Conservation (phyloP, 2,797 vertebrate genomes). For the Sebastes steindachneri region DNA sequence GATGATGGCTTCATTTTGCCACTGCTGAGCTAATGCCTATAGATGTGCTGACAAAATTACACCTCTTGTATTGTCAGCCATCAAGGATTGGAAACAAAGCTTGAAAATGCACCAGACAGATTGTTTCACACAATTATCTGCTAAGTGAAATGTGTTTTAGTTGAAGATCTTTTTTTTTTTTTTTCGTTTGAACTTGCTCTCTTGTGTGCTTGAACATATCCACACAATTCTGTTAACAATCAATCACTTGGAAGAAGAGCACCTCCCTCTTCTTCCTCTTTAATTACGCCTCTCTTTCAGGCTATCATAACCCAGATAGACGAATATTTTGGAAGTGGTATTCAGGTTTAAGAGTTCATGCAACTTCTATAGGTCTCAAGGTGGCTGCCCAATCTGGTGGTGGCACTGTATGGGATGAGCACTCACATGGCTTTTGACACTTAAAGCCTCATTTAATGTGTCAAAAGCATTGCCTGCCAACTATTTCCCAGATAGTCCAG, state of each 20-base stretch:
- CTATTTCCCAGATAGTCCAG: not conserved
- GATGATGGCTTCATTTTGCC: slow-evolving; percentile 17
- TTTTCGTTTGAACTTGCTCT: not conserved
- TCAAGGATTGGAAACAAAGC: not conserved
- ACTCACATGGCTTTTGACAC: not conserved
- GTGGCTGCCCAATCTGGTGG: not conserved
- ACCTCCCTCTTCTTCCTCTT: not conserved
- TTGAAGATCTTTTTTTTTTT: not conserved
- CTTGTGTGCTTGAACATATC: not conserved
- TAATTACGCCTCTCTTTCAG: not conserved
- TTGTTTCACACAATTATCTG: not conserved
- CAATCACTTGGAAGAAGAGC: not conserved
- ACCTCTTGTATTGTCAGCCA: not conserved
- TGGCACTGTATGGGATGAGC: not conserved
- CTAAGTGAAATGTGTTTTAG: not conserved
- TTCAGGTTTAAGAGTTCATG: not conserved
- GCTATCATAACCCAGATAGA: not conserved
- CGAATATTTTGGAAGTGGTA: not conserved
- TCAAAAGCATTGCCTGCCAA: not conserved
- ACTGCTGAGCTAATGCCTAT: not conserved
- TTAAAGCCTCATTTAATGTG: not conserved
- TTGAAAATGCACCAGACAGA: slow-evolving; percentile 4
- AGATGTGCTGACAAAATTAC: slow-evolving; percentile 13
- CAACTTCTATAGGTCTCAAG: not conserved
- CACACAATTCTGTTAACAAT: not conserved